Base-by-base conservation (phyloP, 1,140 invertebrate species). In the Galleria mellonella region DNA sequence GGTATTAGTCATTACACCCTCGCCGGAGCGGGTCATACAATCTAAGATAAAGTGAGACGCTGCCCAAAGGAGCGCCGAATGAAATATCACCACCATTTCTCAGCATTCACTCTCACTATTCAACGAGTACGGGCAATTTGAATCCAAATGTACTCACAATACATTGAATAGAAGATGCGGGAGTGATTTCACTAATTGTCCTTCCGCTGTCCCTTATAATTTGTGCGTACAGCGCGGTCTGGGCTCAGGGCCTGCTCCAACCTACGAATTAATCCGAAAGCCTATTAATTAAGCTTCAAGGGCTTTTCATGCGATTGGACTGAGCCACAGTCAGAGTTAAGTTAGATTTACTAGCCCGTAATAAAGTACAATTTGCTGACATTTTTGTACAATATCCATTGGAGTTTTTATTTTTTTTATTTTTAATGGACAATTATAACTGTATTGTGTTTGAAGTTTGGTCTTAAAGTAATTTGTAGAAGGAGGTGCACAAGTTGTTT, bases 201-300 rank as follows among this genome's bases (percentile, higher is more conserved):
- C 44, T 14, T 33, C 45, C 2, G 14, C 15, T 47, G 32, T 41
- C 45, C 45, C 36, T 47, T 47, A 35, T 47, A 47, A 47, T 47
- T 47, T 47, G 38, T 40, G 14, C 33, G 33, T 36, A 36, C 6
- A 9, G 33, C 33, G 17, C 17, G 17, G 17, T 23, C 17, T 6
- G 17, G 17, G 17, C 17, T 2, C 6, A 23, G 2, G 6, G 13
- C 12, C 14, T 9, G 33, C 1, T 35, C 37, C n/a, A 7, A 43
- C 11, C 32, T 37, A 39, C 47, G 41, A 44, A 50, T 50, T 50
- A 50, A 50, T 43, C 47, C 41, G 30, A 14, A 40, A 23, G 30
- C 41, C 47, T 50, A 50, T 50, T 50, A 50, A 50, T 43, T 50
- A 43, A 43, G 44, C 44, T 39, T 36, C 36, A 32, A 39, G 32